Evolutionary conservation across 2,888 invertebrate species (phyloP).

Genomic region (Bellardia bayeri): DNA sequence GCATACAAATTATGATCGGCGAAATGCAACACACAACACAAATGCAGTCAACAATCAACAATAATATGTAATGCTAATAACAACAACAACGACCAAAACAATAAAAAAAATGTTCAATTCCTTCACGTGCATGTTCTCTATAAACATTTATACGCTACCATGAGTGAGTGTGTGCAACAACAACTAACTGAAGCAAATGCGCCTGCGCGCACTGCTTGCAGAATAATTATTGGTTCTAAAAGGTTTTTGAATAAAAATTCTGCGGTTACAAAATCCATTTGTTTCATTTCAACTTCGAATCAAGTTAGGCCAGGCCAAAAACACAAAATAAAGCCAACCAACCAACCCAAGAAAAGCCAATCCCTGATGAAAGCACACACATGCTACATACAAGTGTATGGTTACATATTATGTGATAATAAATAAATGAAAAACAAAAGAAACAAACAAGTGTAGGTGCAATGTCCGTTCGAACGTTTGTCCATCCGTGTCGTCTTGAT

Average conservation of each 20-base stretch:
- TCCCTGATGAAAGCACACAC: slow-evolving; percentile 63
- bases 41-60: slow-evolving; percentile 48
- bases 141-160: slow-evolving; percentile 2
- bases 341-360: slow-evolving; percentile 67
- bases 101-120: slow-evolving; percentile 58
- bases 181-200: slow-evolving; percentile 62
- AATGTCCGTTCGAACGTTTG: slow-evolving; percentile 71
- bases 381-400: background rate
- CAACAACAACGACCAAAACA: slow-evolving; percentile 34
- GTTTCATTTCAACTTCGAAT: slow-evolving; percentile 57
- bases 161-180: background rate
- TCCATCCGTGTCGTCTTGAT: slow-evolving; percentile 63
- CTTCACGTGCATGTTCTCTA: slow-evolving; percentile 71
- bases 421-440: slow-evolving; percentile 28
- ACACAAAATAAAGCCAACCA: slow-evolving; percentile 24
- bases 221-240: slow-evolving; percentile 68
- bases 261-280: slow-evolving; percentile 62
- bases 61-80: slow-evolving; percentile 11
- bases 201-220: slow-evolving; percentile 65
- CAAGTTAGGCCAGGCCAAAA: slow-evolving; percentile 58
- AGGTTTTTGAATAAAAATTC: slow-evolving; percentile 43
- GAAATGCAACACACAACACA: slow-evolving; percentile 52
- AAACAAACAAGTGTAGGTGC: slow-evolving; percentile 71
- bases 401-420: slow-evolving; percentile 48
- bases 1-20: slow-evolving; percentile 73